phyloP scores from a whole-genome alignment of 2,888 invertebrate genomes.

The Athripsodes cinereus region DNA sequence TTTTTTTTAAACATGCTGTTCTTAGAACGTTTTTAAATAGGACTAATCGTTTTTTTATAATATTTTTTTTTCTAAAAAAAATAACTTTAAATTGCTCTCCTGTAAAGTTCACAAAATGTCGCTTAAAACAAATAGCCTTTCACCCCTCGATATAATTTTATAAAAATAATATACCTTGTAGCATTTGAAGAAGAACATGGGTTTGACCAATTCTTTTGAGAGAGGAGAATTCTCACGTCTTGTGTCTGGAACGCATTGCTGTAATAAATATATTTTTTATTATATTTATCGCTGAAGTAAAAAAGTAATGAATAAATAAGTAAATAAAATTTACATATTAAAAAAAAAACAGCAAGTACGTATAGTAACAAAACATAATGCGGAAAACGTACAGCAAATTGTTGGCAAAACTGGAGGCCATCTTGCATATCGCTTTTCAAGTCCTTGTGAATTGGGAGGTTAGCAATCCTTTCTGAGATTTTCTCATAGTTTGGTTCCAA shows the following conservation, averaged over 20 bases:
- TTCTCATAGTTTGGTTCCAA: conserved; percentile 61
- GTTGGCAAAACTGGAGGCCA: conserved; percentile 60
- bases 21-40: too few species aligned
- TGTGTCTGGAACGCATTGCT: conserved; percentile 66
- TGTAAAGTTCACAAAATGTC: too few species aligned
- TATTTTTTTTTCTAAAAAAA: too few species aligned
- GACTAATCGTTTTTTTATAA: too few species aligned
- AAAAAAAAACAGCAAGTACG: neutral
- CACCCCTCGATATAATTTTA: too few species aligned
- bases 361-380: neutral
- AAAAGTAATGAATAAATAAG: neutral
- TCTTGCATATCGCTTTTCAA: conserved; percentile 60
- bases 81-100: too few species aligned
- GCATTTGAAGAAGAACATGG: conserved; percentile 69
- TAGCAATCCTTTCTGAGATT: conserved; percentile 55
- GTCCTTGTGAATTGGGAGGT: conserved; percentile 55
- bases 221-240: conserved; percentile 57
- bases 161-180: conserved; percentile 49
- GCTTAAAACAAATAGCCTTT: too few species aligned
- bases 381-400: conserved; percentile 55
- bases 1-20: too few species aligned
- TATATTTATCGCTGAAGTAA: neutral
- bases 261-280: conserved; percentile 30
- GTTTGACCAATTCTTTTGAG: conserved; percentile 57
- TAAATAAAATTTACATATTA: neutral